Percentiles rank a stretch among this genome's conserved stretches.
Conservation (phyloP, 2,888 invertebrate genomes). For the Dynastes maya region DNA sequence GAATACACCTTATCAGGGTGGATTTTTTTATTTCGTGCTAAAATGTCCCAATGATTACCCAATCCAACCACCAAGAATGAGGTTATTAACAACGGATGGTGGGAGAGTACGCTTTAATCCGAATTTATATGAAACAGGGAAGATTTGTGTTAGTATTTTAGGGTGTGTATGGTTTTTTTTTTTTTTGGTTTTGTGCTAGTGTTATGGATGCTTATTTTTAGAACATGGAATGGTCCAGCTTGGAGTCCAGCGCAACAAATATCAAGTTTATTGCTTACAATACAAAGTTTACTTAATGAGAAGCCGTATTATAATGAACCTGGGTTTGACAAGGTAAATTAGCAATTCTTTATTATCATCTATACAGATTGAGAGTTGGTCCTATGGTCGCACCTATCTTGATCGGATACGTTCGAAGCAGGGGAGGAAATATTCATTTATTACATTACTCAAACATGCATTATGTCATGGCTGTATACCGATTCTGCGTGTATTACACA, state of each 20-base stretch:
- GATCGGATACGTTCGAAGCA: no score
- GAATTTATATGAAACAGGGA: constrained; percentile 76
- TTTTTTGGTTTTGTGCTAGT: background rate
- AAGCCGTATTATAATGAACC: constrained; percentile 79
- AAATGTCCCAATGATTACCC: constrained; percentile 74
- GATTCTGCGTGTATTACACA: no score
- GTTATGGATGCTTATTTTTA: constrained; percentile 53
- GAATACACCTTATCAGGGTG: constrained; percentile 77
- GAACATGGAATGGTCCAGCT: constrained; percentile 74
- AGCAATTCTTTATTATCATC: constrained; percentile 27
- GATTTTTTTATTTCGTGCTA: constrained; percentile 72
- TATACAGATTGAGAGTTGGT: no score
- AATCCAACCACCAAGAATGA: constrained; percentile 74
- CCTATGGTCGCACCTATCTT: no score
- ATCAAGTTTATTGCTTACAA: constrained; percentile 73
- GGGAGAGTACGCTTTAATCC: constrained; percentile 77
- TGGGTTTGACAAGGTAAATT: constrained; percentile 73
- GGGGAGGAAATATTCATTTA: no score
- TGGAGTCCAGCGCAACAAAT: constrained; percentile 75
- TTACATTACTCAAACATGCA: no score
- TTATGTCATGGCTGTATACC: no score
- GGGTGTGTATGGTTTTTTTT: constrained; percentile 67
- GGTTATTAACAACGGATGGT: constrained; percentile 75
- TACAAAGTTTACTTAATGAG: constrained; percentile 76
- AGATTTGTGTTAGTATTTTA: constrained; percentile 74